Evolutionary conservation across 64 coral and sea anemone genomes (phyloP).

Genomic region (Porites australiensis): DNA sequence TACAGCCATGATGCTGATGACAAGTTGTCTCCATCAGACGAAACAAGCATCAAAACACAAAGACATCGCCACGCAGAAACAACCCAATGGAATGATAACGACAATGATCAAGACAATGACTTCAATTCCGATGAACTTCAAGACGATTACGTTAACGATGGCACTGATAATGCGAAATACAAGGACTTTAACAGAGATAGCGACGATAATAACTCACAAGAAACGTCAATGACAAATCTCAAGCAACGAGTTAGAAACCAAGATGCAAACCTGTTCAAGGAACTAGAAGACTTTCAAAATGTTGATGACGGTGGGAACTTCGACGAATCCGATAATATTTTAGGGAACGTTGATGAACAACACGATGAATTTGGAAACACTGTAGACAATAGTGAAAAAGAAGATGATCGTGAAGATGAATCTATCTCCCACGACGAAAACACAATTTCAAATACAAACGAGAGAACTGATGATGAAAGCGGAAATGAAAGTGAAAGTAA

Average conservation of each 20-base stretch:
- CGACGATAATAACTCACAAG: neutral
- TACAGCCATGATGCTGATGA: neutral
- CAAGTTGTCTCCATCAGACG: neutral
- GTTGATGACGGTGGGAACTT: neutral
- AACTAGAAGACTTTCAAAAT: constrained; percentile 29
- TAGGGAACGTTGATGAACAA: neutral
- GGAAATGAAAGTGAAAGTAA: neutral
- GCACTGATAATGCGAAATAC: neutral
- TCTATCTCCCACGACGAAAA: neutral
- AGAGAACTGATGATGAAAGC: neutral
- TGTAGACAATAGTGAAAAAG: neutral
- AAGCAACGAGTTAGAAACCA: neutral
- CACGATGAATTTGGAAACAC: neutral
- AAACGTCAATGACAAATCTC: constrained; percentile 7
- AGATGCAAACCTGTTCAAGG: constrained; percentile 14
- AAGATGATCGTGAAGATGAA: neutral
- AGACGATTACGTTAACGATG: neutral
- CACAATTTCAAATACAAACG: neutral
- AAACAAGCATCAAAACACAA: neutral
- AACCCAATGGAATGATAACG: constrained; percentile 1
- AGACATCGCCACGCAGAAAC: neutral
- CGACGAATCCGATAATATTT: constrained; percentile 7
- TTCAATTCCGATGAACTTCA: neutral
- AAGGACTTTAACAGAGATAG: neutral
- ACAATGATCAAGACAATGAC: neutral